Evolutionary conservation across 1,140 invertebrate species (phyloP).

Genomic region (Pygmarrhopalites habei): DNA sequence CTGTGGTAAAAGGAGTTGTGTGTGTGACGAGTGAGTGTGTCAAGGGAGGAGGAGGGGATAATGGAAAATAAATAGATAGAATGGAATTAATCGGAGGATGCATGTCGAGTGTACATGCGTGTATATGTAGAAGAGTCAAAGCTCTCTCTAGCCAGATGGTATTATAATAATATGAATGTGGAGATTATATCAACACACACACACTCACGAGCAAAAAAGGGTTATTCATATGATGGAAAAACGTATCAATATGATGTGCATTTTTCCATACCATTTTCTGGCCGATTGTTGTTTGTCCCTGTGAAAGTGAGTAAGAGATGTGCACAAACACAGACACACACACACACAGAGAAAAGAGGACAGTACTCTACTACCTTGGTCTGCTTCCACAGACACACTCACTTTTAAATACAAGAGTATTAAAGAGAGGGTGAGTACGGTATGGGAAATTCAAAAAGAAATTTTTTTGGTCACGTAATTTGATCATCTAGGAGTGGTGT

Average conservation of each 20-base stretch:
- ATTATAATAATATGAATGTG: too few species aligned
- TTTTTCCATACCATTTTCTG: too few species aligned
- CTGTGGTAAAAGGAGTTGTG: background rate
- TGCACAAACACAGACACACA: background rate
- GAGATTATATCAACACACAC: too few species aligned
- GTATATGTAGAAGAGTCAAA: too few species aligned
- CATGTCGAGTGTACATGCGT: background rate
- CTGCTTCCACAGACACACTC: background rate
- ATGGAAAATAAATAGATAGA: conserved; percentile 14
- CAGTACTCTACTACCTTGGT: background rate
- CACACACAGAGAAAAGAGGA: background rate
- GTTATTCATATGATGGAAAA: conserved; percentile 2
- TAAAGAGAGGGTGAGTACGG: too few species aligned
- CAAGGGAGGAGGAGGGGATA: background rate
- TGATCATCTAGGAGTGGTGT: conserved; percentile 9
- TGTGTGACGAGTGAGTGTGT: background rate
- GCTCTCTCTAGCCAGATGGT: conserved; percentile 12
- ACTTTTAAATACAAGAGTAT: too few species aligned
- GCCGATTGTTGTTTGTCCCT: too few species aligned
- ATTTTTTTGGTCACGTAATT: background rate
- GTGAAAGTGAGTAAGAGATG: too few species aligned
- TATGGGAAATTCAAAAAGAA: conserved; percentile 3
- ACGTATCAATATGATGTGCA: too few species aligned
- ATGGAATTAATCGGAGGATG: conserved; percentile 9
- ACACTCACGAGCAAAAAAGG: conserved; percentile 1